A percentile compares a stretch with the other conserved stretches of the same genome.
These are phyloP conservation scores for Clusia tigrina DNA, from an alignment of 2,888 invertebrate genomes.

Conservation along the genomic window DNA sequence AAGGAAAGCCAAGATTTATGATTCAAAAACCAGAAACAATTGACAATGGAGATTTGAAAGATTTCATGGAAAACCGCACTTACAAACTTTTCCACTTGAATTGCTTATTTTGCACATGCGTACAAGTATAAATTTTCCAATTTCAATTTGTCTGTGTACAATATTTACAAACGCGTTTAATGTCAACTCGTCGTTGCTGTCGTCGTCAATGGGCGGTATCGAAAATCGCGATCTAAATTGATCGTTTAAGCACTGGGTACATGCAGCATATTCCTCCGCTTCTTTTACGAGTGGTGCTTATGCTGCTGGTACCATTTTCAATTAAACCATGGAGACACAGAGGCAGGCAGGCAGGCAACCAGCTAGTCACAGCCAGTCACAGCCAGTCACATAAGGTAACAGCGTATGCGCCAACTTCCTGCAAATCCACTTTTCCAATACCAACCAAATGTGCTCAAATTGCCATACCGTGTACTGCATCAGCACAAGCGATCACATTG, in stretches of 20 bases:
- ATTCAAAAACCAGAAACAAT: neutral
- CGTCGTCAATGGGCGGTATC: neutral
- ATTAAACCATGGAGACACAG: no score
- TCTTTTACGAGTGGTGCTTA: neutral
- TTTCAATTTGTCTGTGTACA: slow-evolving; percentile 6
- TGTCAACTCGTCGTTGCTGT: neutral
- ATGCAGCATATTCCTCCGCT: neutral
- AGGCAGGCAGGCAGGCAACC: no score
- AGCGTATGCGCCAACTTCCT: no score
- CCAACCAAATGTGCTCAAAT: neutral
- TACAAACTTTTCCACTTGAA: neutral
- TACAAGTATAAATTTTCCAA: neutral
- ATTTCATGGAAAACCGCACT: neutral
- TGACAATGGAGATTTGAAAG: neutral
- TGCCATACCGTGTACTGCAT: no score
- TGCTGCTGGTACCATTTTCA: no score
- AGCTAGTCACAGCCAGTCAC: no score
- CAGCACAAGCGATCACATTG: no score
- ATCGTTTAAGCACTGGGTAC: slow-evolving; percentile 1
- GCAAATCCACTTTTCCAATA: neutral
- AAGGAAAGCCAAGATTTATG: neutral
- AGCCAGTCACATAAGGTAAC: no score
- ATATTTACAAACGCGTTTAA: neutral
- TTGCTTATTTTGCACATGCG: neutral
- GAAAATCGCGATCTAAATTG: neutral